phyloP scores from a whole-genome alignment of 2,888 invertebrate species.

The Spialia ferax region DNA sequence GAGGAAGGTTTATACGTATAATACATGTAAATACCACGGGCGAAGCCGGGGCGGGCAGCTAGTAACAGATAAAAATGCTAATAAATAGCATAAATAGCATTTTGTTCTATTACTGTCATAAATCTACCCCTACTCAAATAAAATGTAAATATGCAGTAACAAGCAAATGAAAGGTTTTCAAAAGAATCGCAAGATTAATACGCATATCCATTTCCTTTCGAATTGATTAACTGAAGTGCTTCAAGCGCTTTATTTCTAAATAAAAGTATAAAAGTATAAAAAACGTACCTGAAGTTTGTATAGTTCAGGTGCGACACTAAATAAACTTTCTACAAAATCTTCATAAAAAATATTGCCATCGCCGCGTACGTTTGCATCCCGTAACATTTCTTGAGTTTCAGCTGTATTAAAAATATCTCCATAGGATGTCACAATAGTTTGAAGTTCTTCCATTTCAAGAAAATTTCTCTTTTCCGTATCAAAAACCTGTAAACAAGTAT shows the following conservation, averaged over 20 bases:
- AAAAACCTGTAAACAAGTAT: slow-evolving; percentile 60
- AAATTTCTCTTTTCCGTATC: slow-evolving; percentile 72
- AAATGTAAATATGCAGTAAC: too few relatives aligned
- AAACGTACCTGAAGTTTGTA: slow-evolving; percentile 64
- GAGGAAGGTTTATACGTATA: too few relatives aligned
- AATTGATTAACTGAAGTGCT: too few relatives aligned
- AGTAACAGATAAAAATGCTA: too few relatives aligned
- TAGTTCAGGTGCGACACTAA: slow-evolving; percentile 70
- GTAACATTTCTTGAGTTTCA: slow-evolving; percentile 66
- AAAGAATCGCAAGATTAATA: too few relatives aligned
- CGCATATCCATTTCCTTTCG: neutral
- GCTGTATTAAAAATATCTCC: slow-evolving; percentile 61
- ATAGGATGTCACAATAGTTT: slow-evolving; percentile 59
- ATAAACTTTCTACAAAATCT: slow-evolving; percentile 71
- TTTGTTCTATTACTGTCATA: too few relatives aligned
- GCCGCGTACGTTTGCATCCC: slow-evolving; percentile 73
- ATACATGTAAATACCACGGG: too few relatives aligned
- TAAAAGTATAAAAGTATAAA: too few relatives aligned
- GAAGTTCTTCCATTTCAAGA: slow-evolving; percentile 67
- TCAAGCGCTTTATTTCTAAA: too few relatives aligned
- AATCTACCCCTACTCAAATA: too few relatives aligned
- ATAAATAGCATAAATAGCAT: too few relatives aligned
- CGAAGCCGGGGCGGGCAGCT: too few relatives aligned
- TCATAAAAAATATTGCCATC: slow-evolving; percentile 72
- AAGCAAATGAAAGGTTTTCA: neutral